A percentile compares a stretch with the other conserved stretches of the same genome.
Conservation (phyloP, 1,140 invertebrate genomes). For the Ceratitis capitata region DNA sequence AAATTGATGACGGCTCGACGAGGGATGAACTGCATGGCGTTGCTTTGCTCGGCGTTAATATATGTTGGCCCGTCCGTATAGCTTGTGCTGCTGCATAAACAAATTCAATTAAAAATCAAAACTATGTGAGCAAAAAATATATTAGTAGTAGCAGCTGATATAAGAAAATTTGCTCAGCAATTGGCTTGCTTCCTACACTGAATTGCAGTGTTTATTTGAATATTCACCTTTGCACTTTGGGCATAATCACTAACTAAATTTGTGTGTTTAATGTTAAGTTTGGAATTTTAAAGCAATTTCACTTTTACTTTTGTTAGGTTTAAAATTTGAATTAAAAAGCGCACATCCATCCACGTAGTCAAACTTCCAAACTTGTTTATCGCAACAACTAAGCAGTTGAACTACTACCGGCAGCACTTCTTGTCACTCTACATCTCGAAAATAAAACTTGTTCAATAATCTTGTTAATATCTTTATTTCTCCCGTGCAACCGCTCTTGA, state of each 20-base stretch:
- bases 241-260: not conserved
- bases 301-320: not conserved
- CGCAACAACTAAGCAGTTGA: not conserved
- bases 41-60: not conserved
- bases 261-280: not conserved
- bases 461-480: not conserved
- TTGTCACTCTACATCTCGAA: not conserved
- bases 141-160: too few relatives aligned
- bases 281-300: not conserved
- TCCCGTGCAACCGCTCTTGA: not conserved
- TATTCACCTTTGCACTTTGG: not conserved
- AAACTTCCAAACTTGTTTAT: not conserved
- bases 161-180: too few relatives aligned
- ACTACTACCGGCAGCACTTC: not conserved
- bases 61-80: not conserved
- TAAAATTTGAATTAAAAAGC: not conserved
- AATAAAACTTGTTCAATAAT: not conserved
- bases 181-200: too few relatives aligned
- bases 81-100: not conserved
- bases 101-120: not conserved
- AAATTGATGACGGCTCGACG: not conserved
- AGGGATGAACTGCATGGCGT: not conserved
- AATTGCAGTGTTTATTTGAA: not conserved
- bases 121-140: too few relatives aligned
- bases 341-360: not conserved